These are phyloP conservation scores for Myrmophylax atrothorax DNA, from an alignment of 2,113 vertebrate genomes.

Conservation along the genomic window DNA sequence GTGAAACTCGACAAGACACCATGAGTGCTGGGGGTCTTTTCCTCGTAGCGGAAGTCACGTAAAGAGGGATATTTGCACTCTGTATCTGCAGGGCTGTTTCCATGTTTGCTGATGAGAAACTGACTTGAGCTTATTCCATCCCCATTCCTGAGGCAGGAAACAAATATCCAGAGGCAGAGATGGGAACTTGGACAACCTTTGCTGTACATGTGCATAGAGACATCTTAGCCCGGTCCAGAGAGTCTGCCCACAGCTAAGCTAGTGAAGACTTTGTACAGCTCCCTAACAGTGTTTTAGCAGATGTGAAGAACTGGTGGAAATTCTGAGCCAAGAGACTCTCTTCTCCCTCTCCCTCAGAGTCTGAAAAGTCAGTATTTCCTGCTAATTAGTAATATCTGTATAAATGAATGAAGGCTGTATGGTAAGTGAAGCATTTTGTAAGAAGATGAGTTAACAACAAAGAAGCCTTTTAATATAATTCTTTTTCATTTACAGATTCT, in stretches of 20 bases:
- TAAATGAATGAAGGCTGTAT: background rate
- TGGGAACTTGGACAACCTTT: background rate
- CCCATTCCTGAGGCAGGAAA: background rate
- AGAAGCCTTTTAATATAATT: background rate
- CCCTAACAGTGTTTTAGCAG: background rate
- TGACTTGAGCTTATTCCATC: background rate
- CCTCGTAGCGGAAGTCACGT: background rate
- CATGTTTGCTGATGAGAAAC: background rate
- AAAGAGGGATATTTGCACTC: background rate
- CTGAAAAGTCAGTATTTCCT: background rate
- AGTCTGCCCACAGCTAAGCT: background rate
- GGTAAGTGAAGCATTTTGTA: background rate
- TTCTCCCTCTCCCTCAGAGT: background rate
- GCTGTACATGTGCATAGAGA: background rate
- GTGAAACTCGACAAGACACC: background rate
- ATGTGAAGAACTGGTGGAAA: background rate
- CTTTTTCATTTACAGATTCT: background rate
- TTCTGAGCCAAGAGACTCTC: background rate
- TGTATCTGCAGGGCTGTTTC: background rate
- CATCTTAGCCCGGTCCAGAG: background rate
- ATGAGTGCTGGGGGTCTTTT: background rate
- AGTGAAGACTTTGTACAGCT: background rate
- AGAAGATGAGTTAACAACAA: background rate
- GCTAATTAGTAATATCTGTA: background rate
- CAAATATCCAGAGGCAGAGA: background rate